phyloP scores from a whole-genome alignment of 1,140 invertebrate species.

The Pseudobourletiella spinata region DNA sequence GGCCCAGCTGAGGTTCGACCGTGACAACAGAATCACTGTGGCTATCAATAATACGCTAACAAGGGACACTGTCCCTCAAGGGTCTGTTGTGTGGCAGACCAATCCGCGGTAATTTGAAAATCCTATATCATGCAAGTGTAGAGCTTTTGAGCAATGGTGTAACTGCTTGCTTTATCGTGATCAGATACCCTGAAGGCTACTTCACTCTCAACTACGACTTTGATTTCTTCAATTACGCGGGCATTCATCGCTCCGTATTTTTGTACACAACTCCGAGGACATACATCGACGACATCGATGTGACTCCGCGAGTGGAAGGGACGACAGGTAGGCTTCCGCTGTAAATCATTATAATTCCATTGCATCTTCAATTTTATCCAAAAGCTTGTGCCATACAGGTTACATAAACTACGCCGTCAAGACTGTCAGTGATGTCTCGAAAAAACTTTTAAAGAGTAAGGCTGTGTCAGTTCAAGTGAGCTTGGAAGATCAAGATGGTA shows the following conservation, averaged over 20 bases:
- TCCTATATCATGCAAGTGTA: too few species aligned
- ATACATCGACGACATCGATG: conserved; percentile 48
- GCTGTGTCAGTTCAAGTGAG: conserved; percentile 7
- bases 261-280: conserved; percentile 47
- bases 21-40: conserved; percentile 47
- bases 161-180: too few species aligned
- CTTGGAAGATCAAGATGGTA: conserved; percentile 37
- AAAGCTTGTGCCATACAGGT: background rate
- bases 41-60: conserved; percentile 57
- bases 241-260: conserved; percentile 52
- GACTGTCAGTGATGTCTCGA: background rate
- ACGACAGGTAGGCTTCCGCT: conserved; percentile 8
- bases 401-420: background rate
- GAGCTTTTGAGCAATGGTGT: too few species aligned
- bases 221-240: conserved; percentile 63
- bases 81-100: conserved; percentile 26
- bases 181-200: conserved; percentile 35
- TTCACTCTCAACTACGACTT: conserved; percentile 44
- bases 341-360: background rate
- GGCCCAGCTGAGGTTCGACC: conserved; percentile 14
- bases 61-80: conserved; percentile 44
- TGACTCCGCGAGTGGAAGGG: conserved; percentile 40
- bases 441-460: background rate
- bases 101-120: background rate
- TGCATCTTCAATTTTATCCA: background rate